Evolutionary conservation across 2,113 vertebrate genomes (phyloP).

Genomic region (Thunnus thynnus): DNA sequence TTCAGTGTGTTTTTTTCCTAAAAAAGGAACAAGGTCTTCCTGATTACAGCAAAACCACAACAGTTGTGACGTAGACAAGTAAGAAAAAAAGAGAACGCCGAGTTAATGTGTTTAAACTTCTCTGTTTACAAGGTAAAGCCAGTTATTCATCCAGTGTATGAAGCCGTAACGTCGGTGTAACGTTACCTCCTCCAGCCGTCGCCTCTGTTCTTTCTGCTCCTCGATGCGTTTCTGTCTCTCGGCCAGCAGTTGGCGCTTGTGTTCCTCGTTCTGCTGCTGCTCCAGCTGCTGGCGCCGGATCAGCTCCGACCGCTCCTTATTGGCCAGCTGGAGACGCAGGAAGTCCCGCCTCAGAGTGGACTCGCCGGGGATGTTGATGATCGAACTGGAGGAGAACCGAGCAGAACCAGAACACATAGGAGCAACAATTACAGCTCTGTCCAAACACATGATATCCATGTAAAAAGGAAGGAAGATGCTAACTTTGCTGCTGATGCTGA

Average conservation of each 20-base stretch:
- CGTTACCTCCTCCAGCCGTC: conserved; percentile 94
- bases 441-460: too few species aligned
- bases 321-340: conserved; percentile 95
- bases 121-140: too few species aligned
- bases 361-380: conserved; percentile 97
- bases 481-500: not conserved
- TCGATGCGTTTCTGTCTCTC: conserved; percentile 98
- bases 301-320: conserved; percentile 97
- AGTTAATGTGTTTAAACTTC: too few species aligned
- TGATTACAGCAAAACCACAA: too few species aligned
- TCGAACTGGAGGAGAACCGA: conserved; percentile 86
- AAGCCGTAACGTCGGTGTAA: too few species aligned
- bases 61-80: not conserved
- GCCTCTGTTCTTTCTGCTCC: conserved; percentile 97
- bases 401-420: not conserved
- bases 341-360: conserved; percentile 96
- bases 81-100: not conserved
- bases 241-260: conserved; percentile 95
- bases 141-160: too few species aligned
- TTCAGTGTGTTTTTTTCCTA: too few species aligned
- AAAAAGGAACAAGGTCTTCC: too few species aligned
- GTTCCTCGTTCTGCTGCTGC: conserved; percentile 98
- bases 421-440: not conserved
- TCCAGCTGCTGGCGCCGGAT: conserved; percentile 97
- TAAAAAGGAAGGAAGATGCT: not conserved